Base-by-base conservation (phyloP, 2,113 vertebrate genomes). In the Ceratotherium simum region DNA sequence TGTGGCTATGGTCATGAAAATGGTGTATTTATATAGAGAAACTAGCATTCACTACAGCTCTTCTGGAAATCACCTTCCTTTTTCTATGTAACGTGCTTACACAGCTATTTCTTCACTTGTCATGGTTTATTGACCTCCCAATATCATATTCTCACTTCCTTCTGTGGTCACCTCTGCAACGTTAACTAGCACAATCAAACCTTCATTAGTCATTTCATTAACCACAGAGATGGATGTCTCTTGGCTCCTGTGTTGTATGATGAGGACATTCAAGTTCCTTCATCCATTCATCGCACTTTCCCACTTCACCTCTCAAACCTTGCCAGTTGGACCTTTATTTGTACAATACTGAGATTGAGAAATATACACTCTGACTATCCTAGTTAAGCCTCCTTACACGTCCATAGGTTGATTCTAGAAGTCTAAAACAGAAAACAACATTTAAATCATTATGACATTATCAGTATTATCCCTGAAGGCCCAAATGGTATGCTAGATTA, bases 371-470 rank as follows among this genome's bases (percentile, higher is more conserved):
- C 27, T 91, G 29, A 14, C 13, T 80, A 42, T 27, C 12, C 27
- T 48, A 12, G 10, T n/a, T 70, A 92, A 83, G 48, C 39, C 11
- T 84, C 95, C 72, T 76, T 25, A 69, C 62, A 79, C 75, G 12
- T 64, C 39, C 29, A 11, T 42, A 62, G 46, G 29, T 29, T 76
- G 18, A 69, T 69, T 94, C 33, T 65, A 62, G 42, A 90, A 90
- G 23, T 58, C 81, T 58, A 51, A 90, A 94, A 65, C n/a, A 78
- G 39, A 78, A 95, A 93, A 90, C 42, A 69, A 7, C 56, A 73
- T 67, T 62, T 96, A 89, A 95, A 65, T 75, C 31, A 56, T 42
- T 42, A 33, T 42, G 17, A 13, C 33, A 25, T 60, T 65, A n/a
- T 88, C 80, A 46, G 76, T 76, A 67, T 27, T 65, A 3, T 81